Evolutionary conservation across 2,113 vertebrate species (phyloP).

Genomic region (Notiomystis cincta): DNA sequence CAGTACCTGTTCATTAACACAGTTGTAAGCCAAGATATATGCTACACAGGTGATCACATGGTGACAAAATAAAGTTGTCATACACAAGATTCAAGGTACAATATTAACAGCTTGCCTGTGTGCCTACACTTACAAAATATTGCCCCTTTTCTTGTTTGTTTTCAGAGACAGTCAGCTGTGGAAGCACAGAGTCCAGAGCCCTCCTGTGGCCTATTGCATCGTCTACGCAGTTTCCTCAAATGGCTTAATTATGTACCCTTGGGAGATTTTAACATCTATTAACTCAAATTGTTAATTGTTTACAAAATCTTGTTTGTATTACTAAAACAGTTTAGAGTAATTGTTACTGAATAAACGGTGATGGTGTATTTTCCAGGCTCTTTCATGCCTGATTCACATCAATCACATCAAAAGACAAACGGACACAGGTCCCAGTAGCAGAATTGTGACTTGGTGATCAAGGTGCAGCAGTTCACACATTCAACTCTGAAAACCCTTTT

Average conservation of each 20-base stretch:
- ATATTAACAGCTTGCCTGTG: neutral
- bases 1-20: neutral
- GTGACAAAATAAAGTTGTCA: neutral
- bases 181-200: neutral
- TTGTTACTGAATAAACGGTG: neutral
- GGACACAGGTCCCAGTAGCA: neutral
- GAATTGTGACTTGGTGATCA: neutral
- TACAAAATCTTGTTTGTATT: neutral
- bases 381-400: neutral
- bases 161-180: neutral
- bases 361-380: neutral
- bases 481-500: neutral
- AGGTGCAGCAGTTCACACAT: neutral
- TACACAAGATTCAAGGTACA: neutral
- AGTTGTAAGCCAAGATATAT: neutral
- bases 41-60: neutral
- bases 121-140: neutral
- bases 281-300: neutral
- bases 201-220: neutral
- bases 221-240: neutral
- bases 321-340: neutral
- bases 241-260: neutral
- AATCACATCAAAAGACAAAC: neutral
- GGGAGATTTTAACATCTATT: constrained; percentile 6
- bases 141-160: neutral